These are phyloP conservation scores for Nemotelus pantherinus DNA, from an alignment of 2,888 invertebrate species.

Conservation along the genomic window DNA sequence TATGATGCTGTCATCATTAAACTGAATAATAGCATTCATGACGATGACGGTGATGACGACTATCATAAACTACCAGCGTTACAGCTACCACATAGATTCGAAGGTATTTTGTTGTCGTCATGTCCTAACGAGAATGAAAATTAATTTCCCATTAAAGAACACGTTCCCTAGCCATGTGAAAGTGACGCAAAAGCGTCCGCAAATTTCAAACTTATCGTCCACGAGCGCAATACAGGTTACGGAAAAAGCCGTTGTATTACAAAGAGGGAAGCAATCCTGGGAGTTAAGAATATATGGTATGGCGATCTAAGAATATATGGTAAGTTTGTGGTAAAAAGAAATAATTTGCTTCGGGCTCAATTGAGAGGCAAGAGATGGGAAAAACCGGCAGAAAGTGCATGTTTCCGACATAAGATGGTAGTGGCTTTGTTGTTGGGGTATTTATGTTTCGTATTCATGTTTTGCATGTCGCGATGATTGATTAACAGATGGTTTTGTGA, in stretches of 20 bases:
- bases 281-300: no score
- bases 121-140: constrained; percentile 47
- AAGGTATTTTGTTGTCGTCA: not conserved
- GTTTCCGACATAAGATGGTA: not conserved
- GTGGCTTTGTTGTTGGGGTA: constrained; percentile 43
- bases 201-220: constrained; percentile 32
- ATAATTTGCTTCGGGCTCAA: no score
- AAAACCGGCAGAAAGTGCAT: not conserved
- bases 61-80: no score
- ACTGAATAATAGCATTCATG: not conserved
- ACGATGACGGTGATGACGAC: not conserved
- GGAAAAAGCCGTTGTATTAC: not conserved
- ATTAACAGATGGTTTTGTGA: no score
- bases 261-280: not conserved
- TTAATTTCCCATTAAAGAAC: constrained; percentile 50
- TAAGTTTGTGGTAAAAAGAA: no score
- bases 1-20: constrained; percentile 7
- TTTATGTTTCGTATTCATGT: constrained; percentile 33
- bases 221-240: not conserved
- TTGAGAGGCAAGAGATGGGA: no score
- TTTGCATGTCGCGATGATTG: not conserved
- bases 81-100: not conserved
- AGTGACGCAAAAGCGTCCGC: constrained; percentile 39
- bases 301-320: no score
- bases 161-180: constrained; percentile 48